Percentiles rank a stretch among this genome's conserved stretches.
Conservation (phyloP, 2,113 vertebrate genomes). For the Astatotilapia flaviijosephi region DNA sequence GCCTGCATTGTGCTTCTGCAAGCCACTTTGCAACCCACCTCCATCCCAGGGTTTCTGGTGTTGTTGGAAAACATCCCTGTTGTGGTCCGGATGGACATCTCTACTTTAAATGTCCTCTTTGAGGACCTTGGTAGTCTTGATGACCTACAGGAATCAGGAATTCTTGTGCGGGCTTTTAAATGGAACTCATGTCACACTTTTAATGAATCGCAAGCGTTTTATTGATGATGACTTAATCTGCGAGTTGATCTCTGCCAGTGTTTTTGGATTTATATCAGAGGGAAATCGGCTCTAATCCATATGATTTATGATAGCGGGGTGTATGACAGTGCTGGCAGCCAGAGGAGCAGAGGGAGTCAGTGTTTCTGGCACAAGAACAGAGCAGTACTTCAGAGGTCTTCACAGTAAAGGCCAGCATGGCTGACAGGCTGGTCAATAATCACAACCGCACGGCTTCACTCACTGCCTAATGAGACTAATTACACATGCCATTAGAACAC, state of each 20-base stretch:
- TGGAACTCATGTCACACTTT: neutral
- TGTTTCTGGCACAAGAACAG: constrained; percentile 24
- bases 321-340: neutral
- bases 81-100: neutral
- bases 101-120: neutral
- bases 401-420: constrained; percentile 7
- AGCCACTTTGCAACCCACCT: neutral
- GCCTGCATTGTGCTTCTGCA: neutral
- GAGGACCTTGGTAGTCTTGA: neutral
- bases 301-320: neutral
- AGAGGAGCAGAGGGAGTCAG: neutral
- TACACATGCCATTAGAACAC: constrained; percentile 30
- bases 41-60: neutral
- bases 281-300: neutral
- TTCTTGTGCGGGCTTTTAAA: neutral
- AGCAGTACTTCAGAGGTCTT: constrained; percentile 3
- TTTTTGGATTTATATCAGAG: neutral
- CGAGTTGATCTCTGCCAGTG: neutral
- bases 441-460: constrained; percentile 10
- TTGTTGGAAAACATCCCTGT: neutral
- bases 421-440: constrained; percentile 55
- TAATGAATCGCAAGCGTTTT: neutral
- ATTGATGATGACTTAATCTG: neutral
- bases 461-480: constrained; percentile 38
- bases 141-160: neutral